phyloP scores from a whole-genome alignment of 2,113 vertebrate genomes.

The Eubucco bourcierii region DNA sequence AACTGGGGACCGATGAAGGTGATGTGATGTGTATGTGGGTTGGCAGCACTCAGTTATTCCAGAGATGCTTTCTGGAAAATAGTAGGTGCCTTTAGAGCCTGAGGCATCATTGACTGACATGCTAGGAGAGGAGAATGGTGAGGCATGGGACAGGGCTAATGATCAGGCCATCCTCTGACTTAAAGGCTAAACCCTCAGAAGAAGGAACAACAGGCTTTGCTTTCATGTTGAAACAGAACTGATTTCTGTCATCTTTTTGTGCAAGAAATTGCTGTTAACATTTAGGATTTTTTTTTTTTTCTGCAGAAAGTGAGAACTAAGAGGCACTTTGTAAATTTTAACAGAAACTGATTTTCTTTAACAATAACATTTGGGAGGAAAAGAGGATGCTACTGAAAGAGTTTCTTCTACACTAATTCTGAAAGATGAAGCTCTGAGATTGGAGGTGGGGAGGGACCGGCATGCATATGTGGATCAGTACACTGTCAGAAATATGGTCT shows the following conservation, averaged over 20 bases:
- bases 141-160: fast-evolving
- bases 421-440: neutral
- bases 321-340: neutral
- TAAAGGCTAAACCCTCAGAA: neutral
- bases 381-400: neutral
- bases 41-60: neutral
- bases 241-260: neutral
- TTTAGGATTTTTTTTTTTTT: neutral
- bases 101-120: fast-evolving
- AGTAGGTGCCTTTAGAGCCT: neutral
- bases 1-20: neutral
- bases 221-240: neutral
- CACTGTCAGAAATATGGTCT: neutral
- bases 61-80: neutral
- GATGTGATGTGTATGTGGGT: fast-evolving
- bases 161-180: neutral
- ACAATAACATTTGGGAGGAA: neutral
- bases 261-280: neutral
- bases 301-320: neutral
- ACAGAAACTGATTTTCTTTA: neutral
- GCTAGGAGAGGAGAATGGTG: neutral
- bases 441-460: no score
- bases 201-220: neutral
- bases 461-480: neutral
- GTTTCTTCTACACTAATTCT: neutral